Percentiles rank a stretch among this genome's conserved stretches.
Evolutionary conservation across 2,113 vertebrate species (phyloP).

Genomic region (Apodemus sylvaticus): DNA sequence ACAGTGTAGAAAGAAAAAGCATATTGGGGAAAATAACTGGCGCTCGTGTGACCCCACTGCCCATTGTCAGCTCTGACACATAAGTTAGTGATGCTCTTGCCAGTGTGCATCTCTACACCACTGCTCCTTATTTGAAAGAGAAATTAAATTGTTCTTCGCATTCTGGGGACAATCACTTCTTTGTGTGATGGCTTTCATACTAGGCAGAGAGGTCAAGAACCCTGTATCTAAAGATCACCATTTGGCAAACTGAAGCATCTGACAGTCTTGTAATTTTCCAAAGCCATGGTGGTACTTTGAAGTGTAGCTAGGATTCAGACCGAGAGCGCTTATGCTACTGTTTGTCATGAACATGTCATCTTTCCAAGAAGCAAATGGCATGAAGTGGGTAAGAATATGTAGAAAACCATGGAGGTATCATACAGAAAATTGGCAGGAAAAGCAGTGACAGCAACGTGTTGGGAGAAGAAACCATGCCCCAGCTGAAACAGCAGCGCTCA

Average conservation of each 20-base stretch:
- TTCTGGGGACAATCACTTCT: not conserved
- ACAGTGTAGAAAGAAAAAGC: not conserved
- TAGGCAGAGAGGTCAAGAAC: not conserved
- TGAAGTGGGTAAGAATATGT: not conserved
- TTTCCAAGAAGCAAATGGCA: constrained; percentile 15
- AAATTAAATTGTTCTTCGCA: not conserved
- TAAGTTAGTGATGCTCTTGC: not conserved
- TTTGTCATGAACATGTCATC: not conserved
- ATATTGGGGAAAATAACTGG: not conserved
- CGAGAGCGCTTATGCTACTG: not conserved
- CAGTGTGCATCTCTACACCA: not conserved
- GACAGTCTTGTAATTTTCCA: not conserved
- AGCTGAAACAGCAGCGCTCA: not conserved
- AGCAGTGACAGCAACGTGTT: not conserved
- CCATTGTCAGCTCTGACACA: not conserved
- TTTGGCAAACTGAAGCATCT: not conserved
- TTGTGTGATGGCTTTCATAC: not conserved
- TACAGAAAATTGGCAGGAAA: not conserved
- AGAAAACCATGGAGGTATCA: not conserved
- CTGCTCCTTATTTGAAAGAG: not conserved
- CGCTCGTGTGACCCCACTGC: not conserved
- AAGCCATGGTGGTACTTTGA: not conserved
- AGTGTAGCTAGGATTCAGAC: not conserved
- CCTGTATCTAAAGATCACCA: not conserved
- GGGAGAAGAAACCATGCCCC: constrained; percentile 10